Evolutionary conservation across 2,113 vertebrate species (phyloP), one percentile per base, ranked within the genome.

Genomic region (Malurus elegans): DNA sequence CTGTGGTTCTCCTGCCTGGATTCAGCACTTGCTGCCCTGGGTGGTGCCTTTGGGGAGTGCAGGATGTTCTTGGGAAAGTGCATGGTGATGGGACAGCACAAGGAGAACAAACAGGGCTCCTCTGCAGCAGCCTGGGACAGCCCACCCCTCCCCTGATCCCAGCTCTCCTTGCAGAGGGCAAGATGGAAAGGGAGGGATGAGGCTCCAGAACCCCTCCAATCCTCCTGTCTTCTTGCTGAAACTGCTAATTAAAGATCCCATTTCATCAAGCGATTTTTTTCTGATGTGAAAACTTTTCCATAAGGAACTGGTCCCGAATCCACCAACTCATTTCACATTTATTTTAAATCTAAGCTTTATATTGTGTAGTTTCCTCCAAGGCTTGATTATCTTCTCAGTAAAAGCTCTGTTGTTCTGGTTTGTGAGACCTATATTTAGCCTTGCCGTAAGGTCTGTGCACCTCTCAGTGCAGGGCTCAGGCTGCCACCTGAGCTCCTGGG

Each of bases 271-370:
- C 19, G 0, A 56, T 79, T 92, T 75, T 88, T 74, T 78, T 79
- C 64, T 84, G 65, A 64, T 0, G 6, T 38, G 70, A 75, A 92
- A 87, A 74, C 69, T 92, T 95, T 91, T 89, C 94, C 89, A 18
- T 60, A 51, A 93, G 96, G 94, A 94, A 48, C 89, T 64, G 31
- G 40, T 94, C 70, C 78, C 2, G 1, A 93, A 93, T 91, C 94
- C 80, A 89, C 66, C 86, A 78, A 81, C 83, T 93, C 79, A 91
- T 91, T 91, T 91, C 87, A 79, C 69, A 24, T 93, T 95, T 83
- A 90, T 94, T 96, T 96, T 90, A 94, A 94, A 93, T 92, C 58
- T 86, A n/a, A 88, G 79, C 71, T 93, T 93, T 61, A 45, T 67
- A 58, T 83, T 8, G 1, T 79, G 47, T n/a, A 54, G 42, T 86